Conservation (phyloP, 2,888 invertebrate genomes). For the Scelioninae gen. 2 region DNA sequence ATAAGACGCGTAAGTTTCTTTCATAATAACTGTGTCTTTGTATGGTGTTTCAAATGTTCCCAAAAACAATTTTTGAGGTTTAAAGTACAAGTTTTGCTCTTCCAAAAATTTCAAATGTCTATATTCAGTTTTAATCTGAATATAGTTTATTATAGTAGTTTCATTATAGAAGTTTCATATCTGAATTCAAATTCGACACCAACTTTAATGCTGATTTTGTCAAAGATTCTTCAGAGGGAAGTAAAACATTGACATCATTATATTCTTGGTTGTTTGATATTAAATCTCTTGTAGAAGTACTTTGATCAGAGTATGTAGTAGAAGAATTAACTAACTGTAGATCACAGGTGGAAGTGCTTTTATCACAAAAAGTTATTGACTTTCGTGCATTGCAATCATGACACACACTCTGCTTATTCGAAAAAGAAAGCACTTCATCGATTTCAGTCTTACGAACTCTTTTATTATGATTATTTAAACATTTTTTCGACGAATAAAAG, state of each 20-base stretch:
- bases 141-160: constrained; percentile 7
- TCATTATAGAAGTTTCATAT: background rate
- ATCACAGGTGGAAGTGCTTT: too few relatives aligned
- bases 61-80: constrained; percentile 21
- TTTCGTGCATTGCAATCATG: too few relatives aligned
- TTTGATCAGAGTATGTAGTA: too few relatives aligned
- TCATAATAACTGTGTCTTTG: background rate
- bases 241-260: too few relatives aligned
- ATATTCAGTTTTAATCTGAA: constrained; percentile 26
- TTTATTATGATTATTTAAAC: constrained; percentile 1
- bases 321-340: too few relatives aligned
- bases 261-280: too few relatives aligned
- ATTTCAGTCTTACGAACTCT: background rate
- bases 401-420: too few relatives aligned
- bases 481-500: constrained; percentile 5
- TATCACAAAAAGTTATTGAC: too few relatives aligned
- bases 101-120: constrained; percentile 28
- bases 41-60: constrained; percentile 7
- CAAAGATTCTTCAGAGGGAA: too few relatives aligned
- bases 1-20: constrained; percentile 18
- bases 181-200: too few relatives aligned
- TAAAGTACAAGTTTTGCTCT: constrained; percentile 6
- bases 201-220: too few relatives aligned
- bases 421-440: too few relatives aligned
- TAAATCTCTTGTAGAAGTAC: background rate